These are phyloP conservation scores for Tretioscincus oriximinensis DNA, from an alignment of 2,113 vertebrate genomes.

Conservation along the genomic window DNA sequence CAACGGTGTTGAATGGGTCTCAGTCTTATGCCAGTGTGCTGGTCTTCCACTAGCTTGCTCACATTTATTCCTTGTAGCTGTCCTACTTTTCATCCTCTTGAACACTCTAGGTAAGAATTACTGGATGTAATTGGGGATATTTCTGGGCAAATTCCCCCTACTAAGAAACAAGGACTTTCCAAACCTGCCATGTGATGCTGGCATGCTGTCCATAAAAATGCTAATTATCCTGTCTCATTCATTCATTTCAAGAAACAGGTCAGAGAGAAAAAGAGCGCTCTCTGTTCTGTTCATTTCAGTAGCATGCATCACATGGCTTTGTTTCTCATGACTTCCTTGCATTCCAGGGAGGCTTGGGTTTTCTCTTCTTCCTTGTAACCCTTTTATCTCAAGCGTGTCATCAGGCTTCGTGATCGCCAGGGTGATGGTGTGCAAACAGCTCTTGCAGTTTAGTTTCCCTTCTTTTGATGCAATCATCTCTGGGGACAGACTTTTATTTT, in stretches of 20 bases:
- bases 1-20: no score
- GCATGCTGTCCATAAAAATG: neutral
- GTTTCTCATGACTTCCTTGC: constrained; percentile 7
- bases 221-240: constrained; percentile 1
- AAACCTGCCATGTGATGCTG: neutral
- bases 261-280: constrained; percentile 7
- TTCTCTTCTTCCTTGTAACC: neutral
- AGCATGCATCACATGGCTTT: neutral
- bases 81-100: no score
- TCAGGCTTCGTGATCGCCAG: constrained; percentile 15
- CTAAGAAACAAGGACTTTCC: neutral
- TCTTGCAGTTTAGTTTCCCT: neutral
- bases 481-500: neutral
- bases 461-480: neutral
- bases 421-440: constrained; percentile 9
- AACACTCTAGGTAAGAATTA: no score
- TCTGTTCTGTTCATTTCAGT: neutral
- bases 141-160: neutral
- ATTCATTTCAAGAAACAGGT: constrained; percentile 5
- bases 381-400: neutral
- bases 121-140: neutral
- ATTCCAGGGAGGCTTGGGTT: neutral
- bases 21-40: no score
- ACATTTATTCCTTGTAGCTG: no score
- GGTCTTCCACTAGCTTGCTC: no score